These are phyloP conservation scores for Pachycephus smyrnensis DNA, from an alignment of 2,888 invertebrate species.

Conservation along the genomic window DNA sequence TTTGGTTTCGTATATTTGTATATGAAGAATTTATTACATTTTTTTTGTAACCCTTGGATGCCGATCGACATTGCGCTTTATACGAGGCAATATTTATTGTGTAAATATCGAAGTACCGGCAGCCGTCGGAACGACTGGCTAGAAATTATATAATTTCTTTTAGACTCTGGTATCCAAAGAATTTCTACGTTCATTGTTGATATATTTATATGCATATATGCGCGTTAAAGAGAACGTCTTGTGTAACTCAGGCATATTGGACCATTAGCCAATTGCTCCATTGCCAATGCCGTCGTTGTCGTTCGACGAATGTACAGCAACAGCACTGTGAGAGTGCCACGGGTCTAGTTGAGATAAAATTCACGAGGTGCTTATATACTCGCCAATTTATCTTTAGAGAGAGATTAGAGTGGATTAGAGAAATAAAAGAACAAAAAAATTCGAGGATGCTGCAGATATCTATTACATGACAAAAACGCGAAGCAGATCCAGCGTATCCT, in stretches of 20 bases:
- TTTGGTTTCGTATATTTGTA: not conserved
- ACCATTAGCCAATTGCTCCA: conserved; percentile 13
- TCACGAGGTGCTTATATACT: not conserved
- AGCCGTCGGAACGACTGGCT: not conserved
- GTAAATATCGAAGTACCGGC: not conserved
- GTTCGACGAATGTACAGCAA: not conserved
- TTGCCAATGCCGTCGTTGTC: conserved; percentile 9
- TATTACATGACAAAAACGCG: not conserved
- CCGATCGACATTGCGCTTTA: not conserved
- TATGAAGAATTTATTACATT: not conserved
- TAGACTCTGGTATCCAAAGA: not conserved
- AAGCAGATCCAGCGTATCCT: not conserved
- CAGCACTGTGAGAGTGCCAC: not conserved
- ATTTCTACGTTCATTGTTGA: not conserved
- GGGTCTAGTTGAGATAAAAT: not conserved
- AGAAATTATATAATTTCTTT: not conserved
- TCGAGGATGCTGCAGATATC: not conserved
- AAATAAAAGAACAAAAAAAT: not conserved
- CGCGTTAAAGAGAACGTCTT: not conserved
- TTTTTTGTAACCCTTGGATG: not conserved
- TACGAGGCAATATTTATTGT: not conserved
- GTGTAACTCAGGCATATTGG: not conserved
- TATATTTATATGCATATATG: not conserved
- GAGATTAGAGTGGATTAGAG: not conserved
- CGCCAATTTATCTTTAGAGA: not conserved